phyloP scores from a whole-genome alignment of 2,888 invertebrate genomes.

The Synanthedon andrenaeformis region DNA sequence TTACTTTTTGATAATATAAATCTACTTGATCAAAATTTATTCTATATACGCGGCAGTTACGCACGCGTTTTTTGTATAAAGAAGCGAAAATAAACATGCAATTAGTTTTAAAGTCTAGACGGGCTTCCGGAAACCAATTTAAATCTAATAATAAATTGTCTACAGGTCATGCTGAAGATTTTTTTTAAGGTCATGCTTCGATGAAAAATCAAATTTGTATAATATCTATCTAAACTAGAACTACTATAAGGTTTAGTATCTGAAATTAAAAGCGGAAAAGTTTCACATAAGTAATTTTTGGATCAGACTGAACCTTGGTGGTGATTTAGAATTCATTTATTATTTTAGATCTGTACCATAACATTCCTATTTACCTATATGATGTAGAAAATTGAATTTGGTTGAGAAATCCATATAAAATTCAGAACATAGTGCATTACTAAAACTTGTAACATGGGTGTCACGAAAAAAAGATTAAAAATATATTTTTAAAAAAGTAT shows the following conservation, averaged over 20 bases:
- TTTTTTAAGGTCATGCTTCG: slow-evolving; percentile 45
- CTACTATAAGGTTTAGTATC: slow-evolving; percentile 44
- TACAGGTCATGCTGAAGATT: slow-evolving; percentile 55
- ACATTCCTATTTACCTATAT: no score
- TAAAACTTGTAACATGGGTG: no score
- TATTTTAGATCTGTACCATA: no score
- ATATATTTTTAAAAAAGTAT: no score
- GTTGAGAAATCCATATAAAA: no score
- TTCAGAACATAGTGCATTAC: no score
- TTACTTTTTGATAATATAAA: background rate
- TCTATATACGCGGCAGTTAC: slow-evolving; percentile 9
- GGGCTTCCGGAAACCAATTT: slow-evolving; percentile 14
- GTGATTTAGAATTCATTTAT: background rate
- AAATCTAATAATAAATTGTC: slow-evolving; percentile 23
- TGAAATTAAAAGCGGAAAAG: slow-evolving; percentile 32
- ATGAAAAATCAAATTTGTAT: slow-evolving; percentile 26
- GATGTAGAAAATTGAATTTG: no score
- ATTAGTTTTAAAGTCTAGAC: slow-evolving; percentile 28
- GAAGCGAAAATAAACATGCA: slow-evolving; percentile 51
- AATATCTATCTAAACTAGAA: slow-evolving; percentile 30
- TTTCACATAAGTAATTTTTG: slow-evolving; percentile 31
- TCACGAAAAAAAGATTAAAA: no score
- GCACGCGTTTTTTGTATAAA: slow-evolving; percentile 19
- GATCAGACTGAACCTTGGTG: slow-evolving; percentile 27
- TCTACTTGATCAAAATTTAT: slow-evolving; percentile 7